A percentile compares a stretch with the other conserved stretches of the same genome.
These are phyloP conservation scores for Apotomis betuletana DNA, from an alignment of 2,888 invertebrate genomes.

Conservation along the genomic window DNA sequence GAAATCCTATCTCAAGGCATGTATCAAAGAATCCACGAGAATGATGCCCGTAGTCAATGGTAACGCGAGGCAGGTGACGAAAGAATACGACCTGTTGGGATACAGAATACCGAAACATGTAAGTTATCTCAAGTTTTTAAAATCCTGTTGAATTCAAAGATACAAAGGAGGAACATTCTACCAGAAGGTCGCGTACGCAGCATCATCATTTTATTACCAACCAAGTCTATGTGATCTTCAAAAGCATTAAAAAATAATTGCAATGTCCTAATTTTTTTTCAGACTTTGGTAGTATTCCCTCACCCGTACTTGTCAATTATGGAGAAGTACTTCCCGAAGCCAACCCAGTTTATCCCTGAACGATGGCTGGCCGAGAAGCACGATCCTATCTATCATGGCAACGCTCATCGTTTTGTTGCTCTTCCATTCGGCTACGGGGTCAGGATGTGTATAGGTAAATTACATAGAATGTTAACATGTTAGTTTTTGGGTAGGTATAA, in stretches of 20 bases:
- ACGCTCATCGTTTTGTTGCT: conserved; percentile 84
- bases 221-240: too few relatives aligned
- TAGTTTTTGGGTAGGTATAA: too few relatives aligned
- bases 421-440: conserved; percentile 87
- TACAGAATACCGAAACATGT: conserved; percentile 85
- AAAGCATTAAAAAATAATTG: too few relatives aligned
- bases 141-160: neutral
- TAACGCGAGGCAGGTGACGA: conserved; percentile 77
- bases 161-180: too few relatives aligned
- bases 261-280: neutral
- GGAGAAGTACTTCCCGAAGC: conserved; percentile 85
- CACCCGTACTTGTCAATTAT: conserved; percentile 86
- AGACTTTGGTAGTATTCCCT: conserved; percentile 46
- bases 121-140: conserved; percentile 47
- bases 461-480: too few relatives aligned
- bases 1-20: conserved; percentile 86
- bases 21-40: conserved; percentile 88
- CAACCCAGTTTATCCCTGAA: conserved; percentile 88
- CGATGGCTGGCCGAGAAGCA: conserved; percentile 84
- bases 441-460: conserved; percentile 13
- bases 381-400: conserved; percentile 68
- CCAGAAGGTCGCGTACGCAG: too few relatives aligned
- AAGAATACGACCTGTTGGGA: conserved; percentile 84
- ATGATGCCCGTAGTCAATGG: conserved; percentile 84
- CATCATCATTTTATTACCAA: too few relatives aligned